phyloP scores from a whole-genome alignment of 2,888 invertebrate genomes.

The Plebejus anna region DNA sequence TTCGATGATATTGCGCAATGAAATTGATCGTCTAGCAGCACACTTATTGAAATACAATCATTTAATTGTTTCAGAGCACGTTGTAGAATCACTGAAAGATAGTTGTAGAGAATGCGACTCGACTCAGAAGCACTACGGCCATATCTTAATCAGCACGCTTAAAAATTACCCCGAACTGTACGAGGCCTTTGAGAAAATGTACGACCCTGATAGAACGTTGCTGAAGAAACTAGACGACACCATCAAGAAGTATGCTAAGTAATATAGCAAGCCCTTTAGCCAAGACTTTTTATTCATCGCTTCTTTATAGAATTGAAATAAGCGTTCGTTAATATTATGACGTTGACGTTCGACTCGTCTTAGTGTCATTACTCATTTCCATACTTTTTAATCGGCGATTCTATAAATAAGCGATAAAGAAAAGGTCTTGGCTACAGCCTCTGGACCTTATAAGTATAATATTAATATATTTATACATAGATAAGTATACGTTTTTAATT shows the following conservation, averaged over 20 bases:
- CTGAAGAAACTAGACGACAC: background rate
- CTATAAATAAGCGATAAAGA: background rate
- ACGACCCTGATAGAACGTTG: conserved; percentile 1
- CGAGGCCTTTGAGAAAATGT: conserved; percentile 1
- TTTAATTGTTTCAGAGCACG: background rate
- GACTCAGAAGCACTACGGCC: background rate
- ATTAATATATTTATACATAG: too few species aligned
- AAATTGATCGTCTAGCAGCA: too few species aligned
- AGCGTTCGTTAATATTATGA: too few species aligned
- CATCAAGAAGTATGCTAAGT: background rate
- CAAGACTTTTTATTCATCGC: too few species aligned
- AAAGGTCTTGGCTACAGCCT: background rate
- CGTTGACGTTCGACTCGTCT: too few species aligned
- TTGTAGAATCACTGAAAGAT: background rate
- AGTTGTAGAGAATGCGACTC: background rate
- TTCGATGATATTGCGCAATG: too few species aligned
- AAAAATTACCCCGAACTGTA: background rate
- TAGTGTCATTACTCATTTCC: too few species aligned
- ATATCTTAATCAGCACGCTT: background rate
- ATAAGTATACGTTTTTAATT: too few species aligned
- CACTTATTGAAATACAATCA: too few species aligned
- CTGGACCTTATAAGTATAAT: too few species aligned
- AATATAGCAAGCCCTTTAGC: background rate
- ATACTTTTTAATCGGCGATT: too few species aligned
- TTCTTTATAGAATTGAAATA: too few species aligned